Base-by-base conservation (phyloP, 2,888 invertebrate genomes). In the Esperia sulphurella region DNA sequence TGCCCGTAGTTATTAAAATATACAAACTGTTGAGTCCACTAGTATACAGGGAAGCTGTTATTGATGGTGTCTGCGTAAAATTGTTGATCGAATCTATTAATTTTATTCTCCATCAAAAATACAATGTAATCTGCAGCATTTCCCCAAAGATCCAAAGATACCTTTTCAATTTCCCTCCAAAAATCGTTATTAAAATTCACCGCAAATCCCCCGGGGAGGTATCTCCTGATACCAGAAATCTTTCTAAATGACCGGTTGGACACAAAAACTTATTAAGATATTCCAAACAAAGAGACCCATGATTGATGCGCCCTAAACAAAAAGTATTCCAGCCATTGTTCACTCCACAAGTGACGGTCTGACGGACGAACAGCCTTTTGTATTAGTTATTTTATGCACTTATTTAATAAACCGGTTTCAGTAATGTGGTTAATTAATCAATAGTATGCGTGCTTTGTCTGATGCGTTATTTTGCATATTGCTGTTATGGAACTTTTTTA, bases 241-340 rank as follows among this genome's bases (percentile, higher is more conserved):
- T 83, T 86, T 86, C 86, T 81, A 84, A 86, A 81, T 83, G 86
- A 85, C 84, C 86, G 83, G 74, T 71, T 76, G 73, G 64, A 66
- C 70, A 86, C 78, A 88, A 87, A 83, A 86, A 83, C 74, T 83
- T 88, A 87, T 87, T 87, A 88, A 87, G 87, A 87, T 83, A 86
- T 77, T 65, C 70, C 83, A 81, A 82, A 87, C 88, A 88, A 87
- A 75, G 43, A 63, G 37, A 62, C 59, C 49, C 47, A 65, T 87
- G 88, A 89, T 89, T 85, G 88, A 89, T 89, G 88, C 70, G 68
- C 62, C 63, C 67, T 63, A 77, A 80, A 89, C 88, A 87, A 88
- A 83, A 78, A 80, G 68, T 68, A 65, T 65, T 67, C 55, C 59
- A 51, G 61, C 64, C 71, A 78, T 85, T 84, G 84, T 84, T 81